Evolutionary conservation across 2,113 vertebrate genomes (phyloP).

Genomic region (Cyphomyrus discorhynchus): DNA sequence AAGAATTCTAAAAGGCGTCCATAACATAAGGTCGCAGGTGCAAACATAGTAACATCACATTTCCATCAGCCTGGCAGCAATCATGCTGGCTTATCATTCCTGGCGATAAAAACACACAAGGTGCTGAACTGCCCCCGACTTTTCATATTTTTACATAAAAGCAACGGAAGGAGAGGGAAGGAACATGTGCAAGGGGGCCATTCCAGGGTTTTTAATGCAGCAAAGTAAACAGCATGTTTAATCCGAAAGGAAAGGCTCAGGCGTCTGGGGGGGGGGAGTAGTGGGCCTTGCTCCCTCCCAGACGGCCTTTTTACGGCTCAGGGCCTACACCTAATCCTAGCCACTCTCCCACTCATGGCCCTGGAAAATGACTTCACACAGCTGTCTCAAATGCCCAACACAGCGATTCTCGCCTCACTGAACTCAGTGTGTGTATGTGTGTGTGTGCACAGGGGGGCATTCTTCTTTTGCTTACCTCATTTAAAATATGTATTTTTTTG

Average conservation of each 20-base stretch:
- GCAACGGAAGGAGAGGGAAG: too few relatives aligned
- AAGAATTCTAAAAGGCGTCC: background rate
- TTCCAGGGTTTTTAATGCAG: slow-evolving; percentile 32
- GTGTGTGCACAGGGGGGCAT: background rate
- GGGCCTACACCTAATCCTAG: slow-evolving; percentile 65
- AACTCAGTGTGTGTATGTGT: background rate
- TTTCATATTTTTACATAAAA: background rate
- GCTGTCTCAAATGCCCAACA: slow-evolving; percentile 58
- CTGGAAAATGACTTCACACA: slow-evolving; percentile 66
- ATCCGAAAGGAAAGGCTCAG: slow-evolving; percentile 51
- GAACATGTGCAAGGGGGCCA: background rate
- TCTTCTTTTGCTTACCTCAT: background rate
- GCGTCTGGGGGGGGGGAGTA: slow-evolving; percentile 51
- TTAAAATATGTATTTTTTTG: background rate
- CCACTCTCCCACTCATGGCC: slow-evolving; percentile 59
- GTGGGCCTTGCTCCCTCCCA: slow-evolving; percentile 61
- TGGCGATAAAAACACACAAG: background rate
- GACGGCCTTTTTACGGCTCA: slow-evolving; percentile 70
- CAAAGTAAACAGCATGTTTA: slow-evolving; percentile 53
- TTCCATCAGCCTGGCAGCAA: background rate
- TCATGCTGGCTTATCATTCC: background rate
- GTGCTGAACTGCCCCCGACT: background rate
- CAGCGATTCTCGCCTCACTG: slow-evolving; percentile 50
- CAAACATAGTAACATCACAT: background rate
- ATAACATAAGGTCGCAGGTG: slow-evolving; percentile 8